These are phyloP conservation scores for Batillaria attramentaria DNA, from an alignment of 1,140 invertebrate species.

Conservation along the genomic window DNA sequence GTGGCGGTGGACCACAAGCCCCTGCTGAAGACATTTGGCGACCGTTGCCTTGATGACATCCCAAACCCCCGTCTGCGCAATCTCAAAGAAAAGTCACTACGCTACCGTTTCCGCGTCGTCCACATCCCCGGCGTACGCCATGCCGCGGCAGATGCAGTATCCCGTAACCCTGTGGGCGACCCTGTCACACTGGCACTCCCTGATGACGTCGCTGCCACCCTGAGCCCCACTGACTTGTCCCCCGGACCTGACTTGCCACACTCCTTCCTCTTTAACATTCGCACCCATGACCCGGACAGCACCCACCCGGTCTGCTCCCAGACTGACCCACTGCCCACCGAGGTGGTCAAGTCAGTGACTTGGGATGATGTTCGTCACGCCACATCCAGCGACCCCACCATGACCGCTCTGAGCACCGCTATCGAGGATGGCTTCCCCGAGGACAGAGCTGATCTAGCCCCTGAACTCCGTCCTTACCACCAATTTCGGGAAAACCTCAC, in stretches of 20 bases:
- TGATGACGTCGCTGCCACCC: constrained; percentile 37
- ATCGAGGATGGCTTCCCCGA: constrained; percentile 44
- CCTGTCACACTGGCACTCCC: constrained; percentile 18
- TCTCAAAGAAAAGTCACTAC: constrained; percentile 40
- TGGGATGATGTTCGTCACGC: constrained; percentile 44
- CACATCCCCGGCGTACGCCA: constrained; percentile 39
- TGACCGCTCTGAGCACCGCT: constrained; percentile 29
- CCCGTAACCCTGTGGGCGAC: constrained; percentile 38
- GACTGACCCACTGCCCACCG: background rate
- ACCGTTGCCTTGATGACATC: constrained; percentile 43
- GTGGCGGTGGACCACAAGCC: constrained; percentile 52
- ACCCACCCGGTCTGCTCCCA: background rate
- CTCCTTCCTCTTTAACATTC: background rate
- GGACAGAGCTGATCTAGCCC: constrained; percentile 26
- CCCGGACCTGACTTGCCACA: no score
- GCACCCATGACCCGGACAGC: background rate
- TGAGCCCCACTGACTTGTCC: background rate
- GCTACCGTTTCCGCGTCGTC: constrained; percentile 1
- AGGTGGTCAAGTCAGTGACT: constrained; percentile 30
- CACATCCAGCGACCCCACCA: constrained; percentile 39
- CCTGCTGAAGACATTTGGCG: constrained; percentile 41
- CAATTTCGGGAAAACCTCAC: constrained; percentile 42
- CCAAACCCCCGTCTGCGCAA: constrained; percentile 43
- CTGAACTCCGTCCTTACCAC: constrained; percentile 36
- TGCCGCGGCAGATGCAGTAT: constrained; percentile 42